Percentiles rank a stretch among this genome's conserved stretches.
phyloP scores from a whole-genome alignment of 2,113 vertebrate species.

The Asarcornis scutulata region DNA sequence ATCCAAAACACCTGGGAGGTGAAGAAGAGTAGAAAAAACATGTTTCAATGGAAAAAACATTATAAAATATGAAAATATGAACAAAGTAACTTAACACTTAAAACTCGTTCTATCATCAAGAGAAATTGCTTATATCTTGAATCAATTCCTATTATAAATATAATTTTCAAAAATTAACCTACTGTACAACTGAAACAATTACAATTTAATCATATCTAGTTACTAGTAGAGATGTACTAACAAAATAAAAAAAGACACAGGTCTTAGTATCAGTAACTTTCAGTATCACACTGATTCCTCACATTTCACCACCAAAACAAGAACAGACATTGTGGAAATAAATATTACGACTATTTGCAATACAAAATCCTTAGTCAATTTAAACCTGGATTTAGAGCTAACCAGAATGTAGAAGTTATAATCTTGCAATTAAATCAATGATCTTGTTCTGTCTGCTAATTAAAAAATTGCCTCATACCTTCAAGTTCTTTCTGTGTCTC shows the following conservation, averaged over 20 bases:
- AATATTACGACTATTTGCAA: not conserved
- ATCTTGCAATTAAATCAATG: not conserved
- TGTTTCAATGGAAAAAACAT: not conserved
- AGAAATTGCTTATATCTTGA: not conserved
- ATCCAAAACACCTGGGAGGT: slow-evolving; percentile 80
- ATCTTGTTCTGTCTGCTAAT: not conserved
- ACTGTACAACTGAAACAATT: not conserved
- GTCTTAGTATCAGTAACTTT: not conserved
- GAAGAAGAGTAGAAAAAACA: not conserved
- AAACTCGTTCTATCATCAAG: not conserved
- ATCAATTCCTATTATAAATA: not conserved
- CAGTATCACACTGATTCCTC: not conserved
- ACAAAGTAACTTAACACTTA: not conserved
- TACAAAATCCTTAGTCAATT: not conserved
- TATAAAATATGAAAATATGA: not conserved
- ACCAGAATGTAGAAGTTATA: not conserved
- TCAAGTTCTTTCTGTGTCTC: not conserved
- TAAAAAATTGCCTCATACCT: not conserved
- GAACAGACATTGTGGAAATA: not conserved
- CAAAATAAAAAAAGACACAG: not conserved
- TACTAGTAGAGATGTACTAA: not conserved
- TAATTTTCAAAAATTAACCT: not conserved
- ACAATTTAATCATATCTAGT: not conserved
- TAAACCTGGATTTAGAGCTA: not conserved
- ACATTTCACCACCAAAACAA: not conserved